Evolutionary conservation across 1,140 invertebrate genomes (phyloP).

Genomic region (Aphelenchoides fujianensis): DNA sequence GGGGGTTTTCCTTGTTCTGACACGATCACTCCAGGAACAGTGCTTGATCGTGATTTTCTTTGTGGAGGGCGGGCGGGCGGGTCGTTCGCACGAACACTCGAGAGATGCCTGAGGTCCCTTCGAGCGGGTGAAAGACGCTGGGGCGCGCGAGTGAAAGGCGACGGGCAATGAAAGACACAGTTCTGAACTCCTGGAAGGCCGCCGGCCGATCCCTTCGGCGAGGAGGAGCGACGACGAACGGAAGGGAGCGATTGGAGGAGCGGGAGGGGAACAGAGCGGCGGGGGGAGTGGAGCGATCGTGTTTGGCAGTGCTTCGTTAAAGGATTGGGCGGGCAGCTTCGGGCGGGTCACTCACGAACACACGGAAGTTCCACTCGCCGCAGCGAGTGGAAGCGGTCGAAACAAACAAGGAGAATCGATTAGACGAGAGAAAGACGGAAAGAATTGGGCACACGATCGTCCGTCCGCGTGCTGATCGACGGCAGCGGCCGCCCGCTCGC

Average conservation of each 20-base stretch:
- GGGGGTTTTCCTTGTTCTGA: slow-evolving; percentile 1
- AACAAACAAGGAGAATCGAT: no score
- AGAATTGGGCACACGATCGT: neutral
- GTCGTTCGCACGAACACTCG: neutral
- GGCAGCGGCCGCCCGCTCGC: neutral
- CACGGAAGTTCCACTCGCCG: slow-evolving; percentile 1
- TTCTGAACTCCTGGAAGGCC: neutral
- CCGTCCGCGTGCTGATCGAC: no score
- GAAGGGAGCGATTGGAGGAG: no score
- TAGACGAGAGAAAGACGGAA: neutral
- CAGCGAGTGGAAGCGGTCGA: neutral
- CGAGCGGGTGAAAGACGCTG: no score
- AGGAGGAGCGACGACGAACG: neutral
- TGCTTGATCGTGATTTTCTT: neutral
- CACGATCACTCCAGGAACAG: neutral
- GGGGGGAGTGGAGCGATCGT: no score
- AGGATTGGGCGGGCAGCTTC: neutral
- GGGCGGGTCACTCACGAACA: neutral
- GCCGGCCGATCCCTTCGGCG: neutral
- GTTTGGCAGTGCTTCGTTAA: neutral
- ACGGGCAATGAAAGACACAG: neutral
- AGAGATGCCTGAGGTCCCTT: neutral
- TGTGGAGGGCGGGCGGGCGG: neutral
- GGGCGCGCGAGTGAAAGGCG: no score
- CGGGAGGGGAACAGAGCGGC: no score